Evolutionary conservation across 1,140 invertebrate species (phyloP).

Genomic region (Pantala flavescens): DNA sequence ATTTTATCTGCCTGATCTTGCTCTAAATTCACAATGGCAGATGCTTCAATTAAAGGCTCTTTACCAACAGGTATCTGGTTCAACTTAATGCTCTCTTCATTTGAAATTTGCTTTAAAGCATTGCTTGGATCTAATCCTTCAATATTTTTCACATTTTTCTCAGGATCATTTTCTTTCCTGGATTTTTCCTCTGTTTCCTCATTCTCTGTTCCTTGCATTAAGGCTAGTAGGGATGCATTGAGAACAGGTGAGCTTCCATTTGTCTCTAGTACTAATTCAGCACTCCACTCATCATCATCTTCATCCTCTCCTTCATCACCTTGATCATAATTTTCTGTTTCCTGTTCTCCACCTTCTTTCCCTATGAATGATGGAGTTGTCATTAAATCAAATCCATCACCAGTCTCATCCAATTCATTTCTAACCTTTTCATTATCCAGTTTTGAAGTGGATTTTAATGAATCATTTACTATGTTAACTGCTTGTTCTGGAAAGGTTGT

Average conservation of each 20-base stretch:
- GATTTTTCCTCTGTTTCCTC: not conserved
- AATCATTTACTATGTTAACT: not conserved
- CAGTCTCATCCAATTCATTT: not conserved
- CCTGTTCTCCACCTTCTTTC: not conserved
- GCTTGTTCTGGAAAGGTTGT: not conserved
- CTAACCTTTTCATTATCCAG: not conserved
- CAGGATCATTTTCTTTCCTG: too few relatives aligned
- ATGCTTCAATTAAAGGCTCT: not conserved
- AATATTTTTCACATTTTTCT: not conserved
- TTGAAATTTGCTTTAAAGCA: not conserved
- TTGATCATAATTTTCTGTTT: not conserved
- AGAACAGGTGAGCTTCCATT: not conserved
- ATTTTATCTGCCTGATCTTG: not conserved
- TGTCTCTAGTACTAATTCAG: not conserved
- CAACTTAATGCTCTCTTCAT: not conserved
- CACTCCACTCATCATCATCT: constrained; percentile 4
- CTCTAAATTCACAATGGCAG: not conserved
- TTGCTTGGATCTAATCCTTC: not conserved
- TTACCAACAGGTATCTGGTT: not conserved
- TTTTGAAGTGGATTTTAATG: not conserved
- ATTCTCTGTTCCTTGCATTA: not conserved
- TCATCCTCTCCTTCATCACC: not conserved
- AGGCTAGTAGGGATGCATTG: not conserved
- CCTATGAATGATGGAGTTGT: not conserved
- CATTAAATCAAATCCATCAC: not conserved